Evolutionary conservation across 2,888 invertebrate species (phyloP), one percentile per base, ranked within the genome.

Genomic region (Pocota personata): DNA sequence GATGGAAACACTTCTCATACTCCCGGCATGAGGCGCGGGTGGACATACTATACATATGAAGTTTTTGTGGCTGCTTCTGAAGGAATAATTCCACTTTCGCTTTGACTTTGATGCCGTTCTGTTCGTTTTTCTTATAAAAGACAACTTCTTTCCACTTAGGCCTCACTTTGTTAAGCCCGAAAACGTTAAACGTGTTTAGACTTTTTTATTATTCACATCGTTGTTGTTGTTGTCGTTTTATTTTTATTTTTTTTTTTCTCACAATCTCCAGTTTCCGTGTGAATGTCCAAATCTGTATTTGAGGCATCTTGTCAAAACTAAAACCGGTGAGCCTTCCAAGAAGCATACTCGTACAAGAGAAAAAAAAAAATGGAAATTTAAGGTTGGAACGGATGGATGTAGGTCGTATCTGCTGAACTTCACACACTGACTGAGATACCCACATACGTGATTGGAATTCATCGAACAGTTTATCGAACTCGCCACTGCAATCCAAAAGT

Each of bases 361-460:
- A 71, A 77, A 52, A 58, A 32, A 71, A 37, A 57, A 71, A 77
- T 82, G 76, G 71, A 71, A 30, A 69, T 69, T 62, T 82, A 77
- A 72, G 71, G 71, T n/a, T 43, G 48, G 37, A 60, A 52, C 62
- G 58, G 43, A 83, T 67, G 69, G 52, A 84, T 84, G 79, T 84
- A 79, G 86, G 86, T 37, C 24, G 50, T 27, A 19, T 5, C 37
- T 46, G 69, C 40, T 72, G 80, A 82, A 86, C 86, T 86, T 86
- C 86, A 86, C 86, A 86, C 76, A 86, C 76, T 86, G 80, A 80
- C 86, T 86, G 76, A 86, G 71, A 86, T 82, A 80, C 46, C 84
- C 21, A 46, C 57, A 60, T 69, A 86, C 86, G 86, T 82, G 86
- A 82, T 82, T 72, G 80, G 86, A 86, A 86, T 86, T 24, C 64